phyloP scores from a whole-genome alignment of 2,113 vertebrate genomes.

The Peromyscus californicus region DNA sequence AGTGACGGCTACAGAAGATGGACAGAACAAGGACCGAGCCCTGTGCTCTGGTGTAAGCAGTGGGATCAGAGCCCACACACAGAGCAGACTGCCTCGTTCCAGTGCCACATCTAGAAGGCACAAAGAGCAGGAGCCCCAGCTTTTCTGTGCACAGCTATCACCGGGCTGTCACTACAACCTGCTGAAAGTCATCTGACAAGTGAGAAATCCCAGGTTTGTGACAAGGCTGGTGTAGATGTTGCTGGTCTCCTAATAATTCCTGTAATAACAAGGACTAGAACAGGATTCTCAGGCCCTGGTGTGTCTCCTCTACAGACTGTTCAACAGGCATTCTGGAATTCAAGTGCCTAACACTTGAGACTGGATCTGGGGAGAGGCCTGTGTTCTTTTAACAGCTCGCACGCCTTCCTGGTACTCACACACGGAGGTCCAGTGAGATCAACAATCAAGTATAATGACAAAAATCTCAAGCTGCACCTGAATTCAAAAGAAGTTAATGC shows the following conservation, averaged over 20 bases:
- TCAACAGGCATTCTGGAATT: background rate
- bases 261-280: background rate
- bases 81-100: background rate
- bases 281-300: background rate
- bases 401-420: background rate
- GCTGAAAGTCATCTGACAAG: background rate
- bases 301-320: background rate
- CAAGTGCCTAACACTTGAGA: background rate
- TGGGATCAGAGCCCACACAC: background rate
- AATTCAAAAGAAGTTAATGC: background rate
- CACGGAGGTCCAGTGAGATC: background rate
- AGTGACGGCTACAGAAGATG: background rate
- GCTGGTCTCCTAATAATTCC: background rate
- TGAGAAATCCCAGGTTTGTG: background rate
- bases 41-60: background rate
- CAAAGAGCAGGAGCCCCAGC: no score
- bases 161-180: background rate
- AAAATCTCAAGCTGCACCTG: constrained; percentile 2
- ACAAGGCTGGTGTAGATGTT: background rate
- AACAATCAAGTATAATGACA: background rate
- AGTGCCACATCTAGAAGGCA: fast-evolving
- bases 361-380: background rate
- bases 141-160: background rate
- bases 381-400: background rate
- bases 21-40: background rate